Evolutionary conservation across 64 coral and sea anemone species (phyloP), one percentile per base, ranked within the genome.

Genomic region (Actinia equina): DNA sequence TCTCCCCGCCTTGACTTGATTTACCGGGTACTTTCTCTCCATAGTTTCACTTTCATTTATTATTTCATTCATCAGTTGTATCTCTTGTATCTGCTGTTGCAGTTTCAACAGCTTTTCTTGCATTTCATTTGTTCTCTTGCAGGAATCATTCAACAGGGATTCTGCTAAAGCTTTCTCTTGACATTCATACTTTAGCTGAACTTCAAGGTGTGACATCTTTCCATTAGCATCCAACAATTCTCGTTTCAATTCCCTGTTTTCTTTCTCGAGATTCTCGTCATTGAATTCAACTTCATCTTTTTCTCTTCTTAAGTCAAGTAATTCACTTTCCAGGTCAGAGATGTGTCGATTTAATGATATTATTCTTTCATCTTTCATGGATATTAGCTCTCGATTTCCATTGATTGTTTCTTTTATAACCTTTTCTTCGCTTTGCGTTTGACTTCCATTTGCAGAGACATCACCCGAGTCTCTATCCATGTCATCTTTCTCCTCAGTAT

Each of bases 151-250:
- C 2, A 95, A 52, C 77, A 89, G 90, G n/a, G 5, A 83, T 77
- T 95, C 90, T 10, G 82, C 17, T 7, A 84, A 80, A n/a, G 56
- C 27, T 30, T 89, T 92, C 41, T 87, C 87, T 77, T 82, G 86
- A 16, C 19, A 44, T 86, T 95, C 94, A 41, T 89, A 89, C 10
- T 95, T 87, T 30, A 83, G 77, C 71, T 89, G 89, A 3, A 92
- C 53, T 60, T 95, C 94, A 27, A 92, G 76, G 71, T 95, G 90
- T 17, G 90, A 91, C 54, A 92, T 80, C 61, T 86, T 89, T 17
- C 87, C 87, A 61, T 89, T 87, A 1, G 79, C 94, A 22, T 65
- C 59, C 53, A 92, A 19, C 0, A 92, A 76, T 60, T 92, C 84
- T 57, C 87, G 53, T 43, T 88, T 91, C 7, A 84, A 56, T 43